Evolutionary conservation across 1,140 invertebrate genomes (phyloP), one percentile per base, ranked within the genome.

Genomic region (Tetramorium parvispinum): DNA sequence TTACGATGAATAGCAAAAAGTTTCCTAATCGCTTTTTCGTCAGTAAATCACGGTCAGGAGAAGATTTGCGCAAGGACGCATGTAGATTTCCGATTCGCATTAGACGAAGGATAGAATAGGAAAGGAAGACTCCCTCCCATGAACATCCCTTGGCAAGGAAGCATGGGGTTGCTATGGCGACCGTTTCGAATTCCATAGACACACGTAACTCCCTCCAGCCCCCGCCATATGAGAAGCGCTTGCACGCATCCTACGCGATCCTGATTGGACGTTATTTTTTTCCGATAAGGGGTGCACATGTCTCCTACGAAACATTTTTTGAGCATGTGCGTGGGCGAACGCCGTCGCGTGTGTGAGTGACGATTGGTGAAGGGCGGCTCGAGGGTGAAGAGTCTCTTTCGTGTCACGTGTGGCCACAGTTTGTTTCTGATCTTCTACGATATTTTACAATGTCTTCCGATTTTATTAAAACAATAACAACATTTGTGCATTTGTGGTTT

Each of bases 261-360:
- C 93, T 94, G 94, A 95, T 95, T 95, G 94, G 94, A 88, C 93
- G 93, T 93, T 93, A 94, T 94, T 94, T 94, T 94, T 94, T 93
- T 85, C 91, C 94, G 93, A 94, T 94, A 94, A 94, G 94, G 79
- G 93, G 92, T 90, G 92, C 92, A 93, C 91, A 92, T 91, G 93
- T 89, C 87, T 91, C 91, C 79, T 87, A 85, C 87, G 65, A 70
- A 75, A 77, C 57, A 68, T 51, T 89, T 73, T 88, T 86, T 81
- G 76, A 82, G 46, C 77, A 83, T 83, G 32, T 75, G 87, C 59
- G 73, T 73, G 63, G 68, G 53, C 37, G 49, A 65, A 85, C 59
- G 79, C 49, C 21, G 24, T 16, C 4, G 63, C 53, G 63, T 66
- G 79, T 24, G 79, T 68, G 83, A 76, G 85, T 68, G 79, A 79